Evolutionary conservation across 2,888 invertebrate species (phyloP), one percentile per base, ranked within the genome.

Genomic region (Plebejus anna): DNA sequence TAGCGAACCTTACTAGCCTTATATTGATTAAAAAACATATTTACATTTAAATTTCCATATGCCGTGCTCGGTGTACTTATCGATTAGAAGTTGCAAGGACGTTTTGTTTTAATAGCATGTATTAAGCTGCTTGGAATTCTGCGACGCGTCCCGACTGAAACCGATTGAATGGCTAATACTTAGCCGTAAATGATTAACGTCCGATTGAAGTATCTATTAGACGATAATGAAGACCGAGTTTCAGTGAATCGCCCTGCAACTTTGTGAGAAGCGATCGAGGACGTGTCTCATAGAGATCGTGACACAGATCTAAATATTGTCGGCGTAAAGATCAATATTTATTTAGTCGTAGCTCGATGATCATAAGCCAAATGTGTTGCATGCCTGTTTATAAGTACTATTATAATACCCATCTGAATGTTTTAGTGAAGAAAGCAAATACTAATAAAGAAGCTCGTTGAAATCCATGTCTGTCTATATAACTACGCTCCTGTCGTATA

Each of bases 21-120:
- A 89, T 90, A 89, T 90, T 91, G 92, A 93, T 92, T 93, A 92
- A 90, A 89, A 89, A 87, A 84, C 86, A 85, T 87, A 90, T 91
- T 91, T 90, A 88, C 87, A 90, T 90, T 86, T 78, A 82, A 85
- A 92, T 93, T 93, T 89, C 87, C 92, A 92, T 92, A 89, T 85
- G 87, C 88, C 91, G 92, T 91, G 92, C 89, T 84, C 87, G 84
- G 91, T 84, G 88, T 87, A 87, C 84, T 88, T 91, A 91, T 91
- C 91, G 90, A 91, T 90, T 89, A 84, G 83, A 85, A 85, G 80
- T 82, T 81, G 81, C 82, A 81, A 81, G 81, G 81, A 81, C 81
- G 81, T 80, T 82, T 81, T 81, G 78, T 80, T 82, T 80, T 80
- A 80, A 78, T 81, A 80, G 77, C 78, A 75, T 79, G 77, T 78